Conservation (phyloP, 1,140 invertebrate species). For the Diplogasteroides magnus region DNA sequence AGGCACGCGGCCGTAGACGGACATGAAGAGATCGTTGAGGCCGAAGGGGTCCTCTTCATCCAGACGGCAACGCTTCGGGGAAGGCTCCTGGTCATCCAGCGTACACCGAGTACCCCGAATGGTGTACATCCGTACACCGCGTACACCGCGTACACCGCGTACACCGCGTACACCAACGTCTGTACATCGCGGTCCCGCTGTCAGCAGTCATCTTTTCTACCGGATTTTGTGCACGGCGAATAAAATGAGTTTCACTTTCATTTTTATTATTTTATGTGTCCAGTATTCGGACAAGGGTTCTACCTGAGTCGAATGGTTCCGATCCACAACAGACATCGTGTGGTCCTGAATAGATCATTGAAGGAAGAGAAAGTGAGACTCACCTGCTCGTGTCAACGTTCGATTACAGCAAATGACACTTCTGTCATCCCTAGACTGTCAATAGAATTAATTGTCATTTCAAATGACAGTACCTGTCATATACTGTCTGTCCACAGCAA, state of each 20-base stretch:
- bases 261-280: no score
- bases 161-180: no score
- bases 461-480: no score
- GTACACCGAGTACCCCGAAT: no score
- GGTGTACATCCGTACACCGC: no score
- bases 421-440: neutral
- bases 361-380: no score
- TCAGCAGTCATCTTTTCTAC: no score
- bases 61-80: neutral
- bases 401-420: neutral
- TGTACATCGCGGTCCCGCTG: no score
- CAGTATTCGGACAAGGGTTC: neutral
- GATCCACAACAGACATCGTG: neutral
- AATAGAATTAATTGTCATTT: no score
- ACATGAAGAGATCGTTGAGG: constrained; percentile 4
- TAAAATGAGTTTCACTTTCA: no score
- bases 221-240: no score
- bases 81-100: constrained; percentile 4
- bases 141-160: no score
- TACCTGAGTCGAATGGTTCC: neutral
- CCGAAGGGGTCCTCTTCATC: constrained; percentile 11
- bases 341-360: neutral
- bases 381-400: neutral
- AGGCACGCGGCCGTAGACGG: neutral
- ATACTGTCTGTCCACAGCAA: neutral